Evolutionary conservation across 2,113 vertebrate species (phyloP), one percentile per base, ranked within the genome.

Genomic region (Etia nguti): DNA sequence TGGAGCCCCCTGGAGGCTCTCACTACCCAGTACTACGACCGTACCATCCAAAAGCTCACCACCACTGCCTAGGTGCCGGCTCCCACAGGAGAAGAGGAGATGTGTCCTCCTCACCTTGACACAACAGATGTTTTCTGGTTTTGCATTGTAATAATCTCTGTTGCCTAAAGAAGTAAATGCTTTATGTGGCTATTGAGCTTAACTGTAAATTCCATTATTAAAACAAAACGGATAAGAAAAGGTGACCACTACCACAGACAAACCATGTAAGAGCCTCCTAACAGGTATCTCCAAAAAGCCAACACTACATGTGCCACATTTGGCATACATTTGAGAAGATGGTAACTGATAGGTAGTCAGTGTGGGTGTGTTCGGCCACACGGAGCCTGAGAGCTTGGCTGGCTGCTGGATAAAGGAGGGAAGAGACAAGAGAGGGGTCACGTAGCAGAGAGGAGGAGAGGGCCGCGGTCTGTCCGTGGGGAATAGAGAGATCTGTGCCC

Each of bases 11-110:
- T 99, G 95, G 99, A 97, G 2, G 97, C 98, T 38, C 97, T 97
- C 93, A 99, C 99, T 95, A 98, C 97, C 0, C 98, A 99, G 86
- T 99, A 99, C 97, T 99, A 99, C 97, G 98, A 99, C 97, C 98
- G 97, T 91, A 99, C 99, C 97, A 99, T 99, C 97, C 98, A 98
- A 86, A 99, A 98, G 97, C 97, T 99, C 94, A 99, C 98, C 4
- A 97, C 97, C 86, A 88, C 92, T 68, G 89, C 93, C 88, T 92
- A 92, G 88, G 65, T 70, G 75, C 80, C 86, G 77, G 79, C 81
- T 50, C 68, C 55, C n/a, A 4, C 38, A 6, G 36, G 81, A 80
- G 79, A 43, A 86, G 81, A 88, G 86, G 68, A 91, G 80, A 85
- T 88, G 13, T 50, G 10, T 48, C 75, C 34, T 65, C 60, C 54